phyloP scores from a whole-genome alignment of 2,113 vertebrate species.

The Phycodurus eques region DNA sequence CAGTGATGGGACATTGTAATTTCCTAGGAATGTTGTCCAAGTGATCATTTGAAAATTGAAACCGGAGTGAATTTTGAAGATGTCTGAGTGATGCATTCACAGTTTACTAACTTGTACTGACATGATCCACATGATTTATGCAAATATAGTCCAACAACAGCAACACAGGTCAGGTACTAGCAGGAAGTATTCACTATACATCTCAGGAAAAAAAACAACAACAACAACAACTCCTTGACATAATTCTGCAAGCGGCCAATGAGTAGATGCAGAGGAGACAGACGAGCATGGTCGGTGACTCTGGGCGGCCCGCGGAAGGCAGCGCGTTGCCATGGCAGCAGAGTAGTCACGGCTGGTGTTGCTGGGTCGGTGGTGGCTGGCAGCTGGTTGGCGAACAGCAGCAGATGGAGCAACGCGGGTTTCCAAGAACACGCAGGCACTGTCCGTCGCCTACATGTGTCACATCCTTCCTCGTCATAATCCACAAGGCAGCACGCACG shows the following conservation, averaged over 20 bases:
- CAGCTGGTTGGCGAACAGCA: slow-evolving; percentile 67
- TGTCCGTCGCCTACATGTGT: slow-evolving; percentile 56
- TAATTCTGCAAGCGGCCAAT: slow-evolving; percentile 12
- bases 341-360: slow-evolving; percentile 58
- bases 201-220: slow-evolving; percentile 2
- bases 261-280: slow-evolving; percentile 5
- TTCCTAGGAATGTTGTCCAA: too few relatives aligned
- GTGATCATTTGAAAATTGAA: too few relatives aligned
- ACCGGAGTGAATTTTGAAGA: too few relatives aligned
- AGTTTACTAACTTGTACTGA: slow-evolving; percentile 18
- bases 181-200: slow-evolving; percentile 1
- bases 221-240: slow-evolving; percentile 5
- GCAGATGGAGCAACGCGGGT: slow-evolving; percentile 66
- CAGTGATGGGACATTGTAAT: too few relatives aligned
- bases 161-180: background rate
- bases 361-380: slow-evolving; percentile 55
- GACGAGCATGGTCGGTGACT: slow-evolving; percentile 23
- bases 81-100: slow-evolving; percentile 6
- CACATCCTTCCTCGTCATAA: slow-evolving; percentile 51
- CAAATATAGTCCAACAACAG: slow-evolving; percentile 3
- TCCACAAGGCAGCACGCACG: slow-evolving; percentile 18
- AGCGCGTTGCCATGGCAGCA: slow-evolving; percentile 63
- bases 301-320: slow-evolving; percentile 34
- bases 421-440: slow-evolving; percentile 58
- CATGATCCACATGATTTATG: slow-evolving; percentile 12